Evolutionary conservation across 2,888 invertebrate genomes (phyloP).

Genomic region (Melieria omissa): DNA sequence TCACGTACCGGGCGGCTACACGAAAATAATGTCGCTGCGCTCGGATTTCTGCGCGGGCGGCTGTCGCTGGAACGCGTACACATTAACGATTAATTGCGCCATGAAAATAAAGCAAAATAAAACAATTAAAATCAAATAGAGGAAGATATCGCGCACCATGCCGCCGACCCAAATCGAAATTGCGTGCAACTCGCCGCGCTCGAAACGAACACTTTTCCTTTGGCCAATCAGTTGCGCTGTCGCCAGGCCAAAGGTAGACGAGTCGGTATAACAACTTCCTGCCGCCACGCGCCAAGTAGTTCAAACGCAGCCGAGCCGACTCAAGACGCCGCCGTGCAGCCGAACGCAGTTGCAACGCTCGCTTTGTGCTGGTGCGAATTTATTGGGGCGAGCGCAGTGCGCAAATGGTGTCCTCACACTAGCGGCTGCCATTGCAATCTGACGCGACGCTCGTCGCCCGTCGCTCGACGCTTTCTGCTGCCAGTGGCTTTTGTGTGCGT

Average conservation of each 20-base stretch:
- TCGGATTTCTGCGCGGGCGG: conserved; percentile 60
- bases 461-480: too few relatives aligned
- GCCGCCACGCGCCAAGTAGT: too few relatives aligned
- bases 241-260: too few relatives aligned
- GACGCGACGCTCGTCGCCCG: too few relatives aligned
- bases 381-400: conserved; percentile 10
- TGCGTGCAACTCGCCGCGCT: not conserved
- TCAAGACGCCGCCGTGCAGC: not conserved
- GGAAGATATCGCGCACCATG: conserved; percentile 65
- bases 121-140: conserved; percentile 64
- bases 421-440: too few relatives aligned
- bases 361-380: not conserved
- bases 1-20: conserved; percentile 44
- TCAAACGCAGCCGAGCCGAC: too few relatives aligned
- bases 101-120: conserved; percentile 65
- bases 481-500: too few relatives aligned
- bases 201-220: too few relatives aligned
- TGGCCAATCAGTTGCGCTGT: too few relatives aligned
- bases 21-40: conserved; percentile 62
- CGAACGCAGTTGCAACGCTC: not conserved
- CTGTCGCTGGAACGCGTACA: conserved; percentile 64
- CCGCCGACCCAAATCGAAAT: conserved; percentile 37
- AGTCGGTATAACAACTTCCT: too few relatives aligned
- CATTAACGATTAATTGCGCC: conserved; percentile 65
- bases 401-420: not conserved